Evolutionary conservation across 1,140 invertebrate genomes (phyloP), one percentile per base, ranked within the genome.

Genomic region (Drosophila orena): DNA sequence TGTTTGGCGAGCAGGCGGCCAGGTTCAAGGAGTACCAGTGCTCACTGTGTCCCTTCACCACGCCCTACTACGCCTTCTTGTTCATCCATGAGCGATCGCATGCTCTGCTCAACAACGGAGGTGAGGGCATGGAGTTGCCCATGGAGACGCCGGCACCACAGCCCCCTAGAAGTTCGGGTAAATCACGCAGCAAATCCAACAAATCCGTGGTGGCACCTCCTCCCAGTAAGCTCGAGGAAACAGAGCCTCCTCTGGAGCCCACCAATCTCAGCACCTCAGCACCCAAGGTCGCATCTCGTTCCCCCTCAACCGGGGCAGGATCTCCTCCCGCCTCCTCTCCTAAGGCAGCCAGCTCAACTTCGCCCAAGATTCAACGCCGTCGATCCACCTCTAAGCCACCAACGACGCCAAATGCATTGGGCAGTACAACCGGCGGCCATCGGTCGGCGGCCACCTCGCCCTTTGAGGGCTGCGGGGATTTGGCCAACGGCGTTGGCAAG

Each of bases 11-110:
- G 27, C 79, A 81, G 43, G 68, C 93, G 92, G 70, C 91, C 78
- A 52, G 86, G 78, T 62, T 92, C 46, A 97, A 97, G 92, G 95
- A 95, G 27, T 98, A 98, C 92, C 96, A 96, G 47, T 98, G 98
- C 93, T 96, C 96, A 1, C 95, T 96, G 81, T 98, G 98, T 84
- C 95, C 96, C 43, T 98, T 98, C 91, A 95, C 96, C n/a, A 98
- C 97, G 15, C 95, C 96, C 56, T 96, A 97, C 79, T 93, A 98
- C 59, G 97, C 97, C 24, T 97, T 98, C 88, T 93, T 98, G 58
- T 97, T 97, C 92, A 95, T 97, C 24, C 97, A 98, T 93, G 97
- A 98, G 89, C 95, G 96, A 76, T 96, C 96, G 14, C 97, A 98
- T 90, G 71, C 92, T 12, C 72, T 90, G 54, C 83, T 88, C 60